Base-by-base conservation (phyloP, 2,888 invertebrate species). In the Lamproptera curius region DNA sequence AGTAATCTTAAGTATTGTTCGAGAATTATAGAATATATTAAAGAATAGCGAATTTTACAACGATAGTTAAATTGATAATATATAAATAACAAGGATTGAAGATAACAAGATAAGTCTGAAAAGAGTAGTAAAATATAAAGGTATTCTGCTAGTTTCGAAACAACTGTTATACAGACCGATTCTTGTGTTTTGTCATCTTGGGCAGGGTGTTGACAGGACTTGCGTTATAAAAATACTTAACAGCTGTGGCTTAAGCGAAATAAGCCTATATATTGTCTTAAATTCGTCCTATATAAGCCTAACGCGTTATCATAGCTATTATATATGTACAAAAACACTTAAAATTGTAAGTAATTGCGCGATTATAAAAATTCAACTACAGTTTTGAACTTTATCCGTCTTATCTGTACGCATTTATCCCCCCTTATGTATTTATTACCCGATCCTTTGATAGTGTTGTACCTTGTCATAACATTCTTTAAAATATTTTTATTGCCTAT, bases 161-260 rank as follows among this genome's bases (percentile, higher is more conserved):
- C 71, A 80, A 82, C n/a, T 83, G 81, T 82, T 83, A 83, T 80
- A 82, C 76, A 84, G 84, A 84, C 79, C 78, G 60, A 43, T 59
- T 53, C 51, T 53, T n/a, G 58, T 53, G 56, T 58, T 59, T 61
- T 62, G 67, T 33, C 23, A 35, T 31, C n/a, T 26, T 28, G 38
- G 42, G 47, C 47, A 40, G 47, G 41, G 35, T 17, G 26, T n/a
- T n/a, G 40, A 50, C 49, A 50, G 40, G 44, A 33, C 16, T 34
- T 40, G 44, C 38, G 33, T 14, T 9, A 20, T 11, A 38, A 5
- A 33, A n/a, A 16, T 31, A n/a, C 31, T 28, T 11, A 28, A 37
- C n/a, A 44, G 43, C 43, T 38, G 16, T 28, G 15, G 38, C 38
- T 31, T 9, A 33, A 31, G 20, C 37, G 17, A n/a, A 14, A 38